Percentiles rank a stretch among this genome's conserved stretches.
Evolutionary conservation across 2,113 vertebrate species (phyloP).

Genomic region (Mirza zaza): DNA sequence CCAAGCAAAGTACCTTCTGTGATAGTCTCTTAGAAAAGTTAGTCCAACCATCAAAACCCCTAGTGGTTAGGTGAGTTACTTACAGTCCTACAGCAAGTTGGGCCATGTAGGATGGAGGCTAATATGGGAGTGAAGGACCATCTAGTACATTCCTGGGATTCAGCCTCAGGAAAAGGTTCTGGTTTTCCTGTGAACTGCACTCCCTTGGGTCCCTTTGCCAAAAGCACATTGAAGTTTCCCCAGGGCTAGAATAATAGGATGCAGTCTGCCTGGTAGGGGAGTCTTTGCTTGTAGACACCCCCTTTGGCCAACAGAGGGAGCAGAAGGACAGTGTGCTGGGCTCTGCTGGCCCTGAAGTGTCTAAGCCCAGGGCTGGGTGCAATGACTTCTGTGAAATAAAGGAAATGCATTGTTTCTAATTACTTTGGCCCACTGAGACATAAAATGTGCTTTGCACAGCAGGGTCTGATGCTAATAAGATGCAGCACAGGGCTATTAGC

Average conservation of each 20-base stretch:
- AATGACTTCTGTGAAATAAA: neutral
- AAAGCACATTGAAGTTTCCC: neutral
- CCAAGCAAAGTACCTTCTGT: neutral
- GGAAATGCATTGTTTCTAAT: neutral
- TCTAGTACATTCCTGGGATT: neutral
- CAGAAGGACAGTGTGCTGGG: neutral
- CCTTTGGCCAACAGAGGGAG: conserved; percentile 62
- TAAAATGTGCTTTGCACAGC: neutral
- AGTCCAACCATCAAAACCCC: neutral
- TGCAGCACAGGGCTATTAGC: neutral
- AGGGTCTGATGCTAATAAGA: neutral
- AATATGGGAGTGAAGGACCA: neutral
- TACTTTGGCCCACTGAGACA: neutral
- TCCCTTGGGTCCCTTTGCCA: neutral
- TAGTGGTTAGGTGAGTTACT: neutral
- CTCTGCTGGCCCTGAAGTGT: neutral
- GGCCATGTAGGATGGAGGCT: neutral
- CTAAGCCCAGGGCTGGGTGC: neutral
- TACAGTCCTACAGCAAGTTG: neutral
- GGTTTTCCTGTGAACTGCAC: neutral
- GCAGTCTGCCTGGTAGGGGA: accelerated
- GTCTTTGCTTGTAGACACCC: neutral
- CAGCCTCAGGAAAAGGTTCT: neutral
- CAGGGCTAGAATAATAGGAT: neutral
- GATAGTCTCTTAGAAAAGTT: neutral